A percentile compares a stretch with the other conserved stretches of the same genome.
Conservation (phyloP, 2,113 vertebrate genomes). For the Amazona guildingii region DNA sequence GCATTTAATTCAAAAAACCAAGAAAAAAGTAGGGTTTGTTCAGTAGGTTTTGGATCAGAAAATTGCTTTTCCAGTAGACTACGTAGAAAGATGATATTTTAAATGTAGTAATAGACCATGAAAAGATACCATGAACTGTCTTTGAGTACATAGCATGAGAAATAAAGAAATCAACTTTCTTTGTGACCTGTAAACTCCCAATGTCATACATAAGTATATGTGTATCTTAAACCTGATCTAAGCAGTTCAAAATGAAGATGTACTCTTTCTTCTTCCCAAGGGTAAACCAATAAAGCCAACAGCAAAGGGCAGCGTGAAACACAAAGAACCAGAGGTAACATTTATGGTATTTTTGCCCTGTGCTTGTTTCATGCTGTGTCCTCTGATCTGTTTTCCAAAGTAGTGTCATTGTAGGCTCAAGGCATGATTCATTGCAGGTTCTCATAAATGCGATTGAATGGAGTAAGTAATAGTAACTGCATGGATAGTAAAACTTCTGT, state of each 20-base stretch:
- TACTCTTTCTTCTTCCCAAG: conserved; percentile 48
- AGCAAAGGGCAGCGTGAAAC: not conserved
- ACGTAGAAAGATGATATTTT: fast-evolving
- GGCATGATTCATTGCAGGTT: not conserved
- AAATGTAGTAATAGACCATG: not conserved
- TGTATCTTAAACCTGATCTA: not conserved
- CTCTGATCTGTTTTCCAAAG: not conserved
- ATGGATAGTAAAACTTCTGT: not conserved
- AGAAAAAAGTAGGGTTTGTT: not conserved
- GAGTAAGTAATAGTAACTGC: not conserved
- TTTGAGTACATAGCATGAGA: not conserved
- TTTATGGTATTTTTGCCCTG: not conserved
- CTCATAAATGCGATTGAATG: not conserved
- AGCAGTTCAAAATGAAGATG: not conserved
- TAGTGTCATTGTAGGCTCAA: not conserved
- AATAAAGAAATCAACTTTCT: not conserved
- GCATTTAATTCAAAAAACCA: not conserved
- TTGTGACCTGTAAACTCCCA: not conserved
- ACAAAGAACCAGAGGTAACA: conserved; percentile 65
- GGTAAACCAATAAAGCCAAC: conserved; percentile 51
- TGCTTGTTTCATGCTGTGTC: too few species aligned
- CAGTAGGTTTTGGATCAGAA: too few species aligned
- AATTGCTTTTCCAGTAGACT: not conserved
- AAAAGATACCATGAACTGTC: not conserved
- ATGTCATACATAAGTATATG: not conserved